Percentiles rank a stretch among this genome's conserved stretches.
These are phyloP conservation scores for Podotricha telesiphe DNA, from an alignment of 2,888 invertebrate species.

Conservation along the genomic window DNA sequence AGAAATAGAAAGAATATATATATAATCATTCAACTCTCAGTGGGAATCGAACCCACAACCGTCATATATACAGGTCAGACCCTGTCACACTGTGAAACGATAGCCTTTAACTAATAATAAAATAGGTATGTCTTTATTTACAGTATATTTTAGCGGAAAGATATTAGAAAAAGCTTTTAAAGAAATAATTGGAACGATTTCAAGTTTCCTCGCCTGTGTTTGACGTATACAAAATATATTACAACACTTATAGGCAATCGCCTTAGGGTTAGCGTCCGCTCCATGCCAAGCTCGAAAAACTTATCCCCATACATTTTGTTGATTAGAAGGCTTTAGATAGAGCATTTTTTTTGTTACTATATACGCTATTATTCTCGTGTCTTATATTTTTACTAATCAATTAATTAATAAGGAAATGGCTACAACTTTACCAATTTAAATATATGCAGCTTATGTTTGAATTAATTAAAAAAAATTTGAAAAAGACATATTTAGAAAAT, in stretches of 20 bases:
- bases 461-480: too few relatives aligned
- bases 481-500: too few relatives aligned
- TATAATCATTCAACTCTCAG: too few relatives aligned
- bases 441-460: too few relatives aligned
- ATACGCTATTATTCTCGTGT: too few relatives aligned
- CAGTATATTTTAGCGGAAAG: constrained; percentile 41
- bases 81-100: too few relatives aligned
- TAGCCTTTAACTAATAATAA: constrained; percentile 29
- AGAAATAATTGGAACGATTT: constrained; percentile 48
- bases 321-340: constrained; percentile 11
- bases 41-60: too few relatives aligned
- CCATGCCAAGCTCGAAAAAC: constrained; percentile 34
- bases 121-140: constrained; percentile 34
- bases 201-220: constrained; percentile 47
- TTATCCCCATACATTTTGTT: constrained; percentile 20
- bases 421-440: too few relatives aligned
- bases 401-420: too few relatives aligned
- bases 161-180: constrained; percentile 48
- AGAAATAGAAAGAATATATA: too few relatives aligned
- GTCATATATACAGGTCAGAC: too few relatives aligned
- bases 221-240: constrained; percentile 46
- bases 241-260: constrained; percentile 44
- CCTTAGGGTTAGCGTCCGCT: constrained; percentile 36
- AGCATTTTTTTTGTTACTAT: not conserved
- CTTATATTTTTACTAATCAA: too few relatives aligned